Base-by-base conservation (phyloP, 2,113 vertebrate genomes). In the Centropus bengalensis region DNA sequence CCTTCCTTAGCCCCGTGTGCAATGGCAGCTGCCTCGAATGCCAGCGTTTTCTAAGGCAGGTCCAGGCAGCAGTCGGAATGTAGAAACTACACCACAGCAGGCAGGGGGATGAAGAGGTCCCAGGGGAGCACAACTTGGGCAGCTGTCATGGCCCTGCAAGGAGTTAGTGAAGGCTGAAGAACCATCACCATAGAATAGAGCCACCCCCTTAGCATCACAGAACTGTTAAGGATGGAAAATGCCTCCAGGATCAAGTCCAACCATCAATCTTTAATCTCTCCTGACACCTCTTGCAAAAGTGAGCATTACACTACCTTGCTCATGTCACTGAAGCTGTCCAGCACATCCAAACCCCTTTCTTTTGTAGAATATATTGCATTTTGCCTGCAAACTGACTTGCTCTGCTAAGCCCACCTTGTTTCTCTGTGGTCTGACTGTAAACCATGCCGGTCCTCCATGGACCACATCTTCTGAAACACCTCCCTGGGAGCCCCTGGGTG, bases 381-480 rank as follows among this genome's bases (percentile, higher is more conserved):
- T 73, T 55, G 7, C 44, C 56, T 4, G 13, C 64, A 51, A 42
- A n/a, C 21, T 8, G 44, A 11, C 26, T 16, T 7, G 1, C 32
- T 0, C 18, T 42, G 77, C 77, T 44, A 2, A 66, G 42, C 45
- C 45, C 91, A 42, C n/a, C n/a, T 44, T 12, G 27, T 55, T 55
- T 24, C 73, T n/a, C 1, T 1, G 1, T 1, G 4, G 13, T 12
- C 2, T 42, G 30, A 5, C 67, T 30, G 45, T 6, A 9, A 49
- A 19, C 12, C 62, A 2, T 0, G 0, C 4, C 0, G 1, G 8
- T 32, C 86, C 58, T 23, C 51, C 22, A 1, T 0, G 8, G 47
- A 56, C 15, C 27, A 8, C 26, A 36, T 16, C 80, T 51, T 20
- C 86, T 8, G 19, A 18, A 49, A 7, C 40, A 33, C 9, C 55